phyloP scores from a whole-genome alignment of 1,140 invertebrate genomes.

The Heliconius congener region DNA sequence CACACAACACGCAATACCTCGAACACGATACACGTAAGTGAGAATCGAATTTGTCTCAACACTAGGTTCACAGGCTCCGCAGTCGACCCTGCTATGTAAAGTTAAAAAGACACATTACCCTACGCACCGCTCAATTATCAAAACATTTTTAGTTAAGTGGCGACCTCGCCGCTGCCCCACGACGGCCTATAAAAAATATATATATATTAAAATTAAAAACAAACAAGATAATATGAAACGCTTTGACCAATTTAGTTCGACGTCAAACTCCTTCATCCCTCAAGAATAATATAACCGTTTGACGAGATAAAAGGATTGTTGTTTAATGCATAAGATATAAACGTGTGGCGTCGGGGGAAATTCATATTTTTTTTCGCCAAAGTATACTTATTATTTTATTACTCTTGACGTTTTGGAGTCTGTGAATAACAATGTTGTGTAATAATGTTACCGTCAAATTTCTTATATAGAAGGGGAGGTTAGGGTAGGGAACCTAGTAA shows the following conservation, averaged over 20 bases:
- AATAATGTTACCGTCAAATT: no score
- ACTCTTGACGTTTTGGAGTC: not conserved
- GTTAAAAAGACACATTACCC: no score
- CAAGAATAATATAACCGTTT: slow-evolving; percentile 15
- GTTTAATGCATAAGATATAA: slow-evolving; percentile 22
- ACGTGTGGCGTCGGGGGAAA: not conserved
- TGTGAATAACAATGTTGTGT: not conserved
- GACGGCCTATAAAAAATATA: not conserved
- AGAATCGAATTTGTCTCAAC: no score
- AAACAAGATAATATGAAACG: not conserved
- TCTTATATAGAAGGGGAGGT: no score
- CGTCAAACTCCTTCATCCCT: slow-evolving; percentile 13
- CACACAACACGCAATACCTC: no score
- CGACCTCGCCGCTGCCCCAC: no score
- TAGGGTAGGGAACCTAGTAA: no score
- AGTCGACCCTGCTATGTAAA: no score
- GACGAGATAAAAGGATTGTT: slow-evolving; percentile 13
- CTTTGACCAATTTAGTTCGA: not conserved
- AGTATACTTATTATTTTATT: not conserved
- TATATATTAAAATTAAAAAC: not conserved
- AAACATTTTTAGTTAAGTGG: no score
- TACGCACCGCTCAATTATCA: no score
- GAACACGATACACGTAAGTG: no score
- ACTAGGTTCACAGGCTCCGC: no score
- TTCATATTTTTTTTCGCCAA: not conserved